Evolutionary conservation across 2,113 vertebrate species (phyloP), one percentile per base, ranked within the genome.

Genomic region (Paradisaea rubra): DNA sequence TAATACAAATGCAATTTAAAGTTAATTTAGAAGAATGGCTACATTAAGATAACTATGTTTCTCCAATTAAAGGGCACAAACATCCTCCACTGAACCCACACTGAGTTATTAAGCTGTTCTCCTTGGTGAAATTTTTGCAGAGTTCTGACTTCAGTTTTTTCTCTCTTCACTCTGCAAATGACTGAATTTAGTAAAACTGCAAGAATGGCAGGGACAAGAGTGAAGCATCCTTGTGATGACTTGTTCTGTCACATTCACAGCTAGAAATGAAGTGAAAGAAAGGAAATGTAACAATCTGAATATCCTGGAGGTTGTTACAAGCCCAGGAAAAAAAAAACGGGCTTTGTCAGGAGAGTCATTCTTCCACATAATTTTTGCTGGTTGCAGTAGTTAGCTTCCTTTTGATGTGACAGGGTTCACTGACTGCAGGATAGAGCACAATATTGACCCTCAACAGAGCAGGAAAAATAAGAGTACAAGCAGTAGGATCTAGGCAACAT

Each of bases 1-100:
- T 96, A 96, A 90, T 94, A 88, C 9, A 91, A 93, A 81, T 5
- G 7, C 63, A 69, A 87, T 70, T 87, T 77, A 54, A 91, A 87
- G 45, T 65, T 93, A 85, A 92, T 94, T 92, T 94, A 82, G 81
- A 95, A 94, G 81, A 89, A 94, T 65, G 9, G 45, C 74, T 84
- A 59, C 78, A 82, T 89, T 92, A 89, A 91, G 66, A 52, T 68
- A 74, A 87, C 33, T 39, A 3, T 31, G 81, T 85, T 92, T 35
- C 66, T 81, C 45, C 66, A 85, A 60, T 87, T 89, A 93, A 89
- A 87, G 61, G 53, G 45, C 33, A 63, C 37, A 82, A 90, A 82
- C 21, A 42, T 54, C 50, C 66, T 69, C 63, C 37, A 77, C 15
- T 31, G 49, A 86, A 72, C 13, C 31, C 74, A 23, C 5, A 2